These are phyloP conservation scores for Carlito syrichta DNA, from an alignment of 2,113 vertebrate genomes.

Conservation along the genomic window DNA sequence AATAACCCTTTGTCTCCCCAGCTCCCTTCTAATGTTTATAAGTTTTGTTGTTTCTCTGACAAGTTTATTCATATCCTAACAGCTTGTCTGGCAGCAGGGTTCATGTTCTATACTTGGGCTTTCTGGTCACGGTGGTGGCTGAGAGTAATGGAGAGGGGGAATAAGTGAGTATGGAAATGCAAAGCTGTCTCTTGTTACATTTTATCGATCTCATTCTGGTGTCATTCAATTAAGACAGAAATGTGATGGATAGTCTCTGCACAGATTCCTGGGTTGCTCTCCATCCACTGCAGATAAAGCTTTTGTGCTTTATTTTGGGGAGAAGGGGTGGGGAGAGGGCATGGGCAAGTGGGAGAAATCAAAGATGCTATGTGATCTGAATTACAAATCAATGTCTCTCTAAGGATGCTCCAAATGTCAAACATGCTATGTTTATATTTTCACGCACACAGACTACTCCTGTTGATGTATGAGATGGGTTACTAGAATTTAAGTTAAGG, in stretches of 20 bases:
- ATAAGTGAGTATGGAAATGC: slow-evolving; percentile 87
- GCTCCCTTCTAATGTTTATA: slow-evolving; percentile 67
- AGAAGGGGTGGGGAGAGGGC: slow-evolving; percentile 46
- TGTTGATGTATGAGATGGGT: slow-evolving; percentile 21
- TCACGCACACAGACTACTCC: background rate
- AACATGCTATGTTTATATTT: slow-evolving; percentile 71
- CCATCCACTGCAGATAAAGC: slow-evolving; percentile 74
- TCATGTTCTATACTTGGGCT: slow-evolving; percentile 79
- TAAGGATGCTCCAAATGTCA: slow-evolving; percentile 73
- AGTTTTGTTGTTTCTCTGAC: slow-evolving; percentile 78
- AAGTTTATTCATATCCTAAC: slow-evolving; percentile 83
- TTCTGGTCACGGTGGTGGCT: slow-evolving; percentile 83
- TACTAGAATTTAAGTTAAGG: background rate
- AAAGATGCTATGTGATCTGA: slow-evolving; percentile 83
- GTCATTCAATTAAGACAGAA: slow-evolving; percentile 90
- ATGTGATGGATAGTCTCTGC: slow-evolving; percentile 86
- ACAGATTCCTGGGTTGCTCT: slow-evolving; percentile 82
- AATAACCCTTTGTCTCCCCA: slow-evolving; percentile 70
- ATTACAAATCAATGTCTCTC: slow-evolving; percentile 81
- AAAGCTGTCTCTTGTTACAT: slow-evolving; percentile 86
- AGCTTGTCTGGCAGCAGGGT: slow-evolving; percentile 79
- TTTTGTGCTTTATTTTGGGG: slow-evolving; percentile 74
- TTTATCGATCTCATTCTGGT: slow-evolving; percentile 86
- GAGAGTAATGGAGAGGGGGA: slow-evolving; percentile 81
- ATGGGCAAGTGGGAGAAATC: slow-evolving; percentile 74